These are phyloP conservation scores for Nyctereutes procyonoides DNA, from an alignment of 2,113 vertebrate genomes.

Conservation along the genomic window DNA sequence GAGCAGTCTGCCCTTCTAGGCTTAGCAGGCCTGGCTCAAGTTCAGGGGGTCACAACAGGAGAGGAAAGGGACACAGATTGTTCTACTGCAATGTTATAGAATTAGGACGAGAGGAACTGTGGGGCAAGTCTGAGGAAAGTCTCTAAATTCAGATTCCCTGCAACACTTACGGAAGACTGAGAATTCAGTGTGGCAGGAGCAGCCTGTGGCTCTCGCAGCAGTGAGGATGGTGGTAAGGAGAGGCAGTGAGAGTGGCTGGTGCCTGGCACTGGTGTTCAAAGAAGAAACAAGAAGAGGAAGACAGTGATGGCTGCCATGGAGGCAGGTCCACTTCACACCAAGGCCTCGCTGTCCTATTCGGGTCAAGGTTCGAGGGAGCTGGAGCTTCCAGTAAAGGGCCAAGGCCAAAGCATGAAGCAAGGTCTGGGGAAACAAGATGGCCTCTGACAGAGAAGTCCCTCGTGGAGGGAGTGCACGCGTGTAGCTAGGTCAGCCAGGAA, in stretches of 20 bases:
- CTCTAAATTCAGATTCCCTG: background rate
- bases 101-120: background rate
- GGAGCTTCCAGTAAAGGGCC: background rate
- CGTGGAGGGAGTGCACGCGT: rapidly evolving
- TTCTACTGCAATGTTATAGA: background rate
- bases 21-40: background rate
- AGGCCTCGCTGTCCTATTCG: background rate
- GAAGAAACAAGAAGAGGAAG: background rate
- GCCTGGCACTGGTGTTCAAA: background rate
- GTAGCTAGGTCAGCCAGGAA: background rate
- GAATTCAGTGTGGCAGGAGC: background rate
- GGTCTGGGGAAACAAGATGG: background rate
- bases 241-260: background rate
- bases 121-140: background rate
- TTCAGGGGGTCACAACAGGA: background rate
- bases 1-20: background rate
- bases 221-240: background rate
- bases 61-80: background rate
- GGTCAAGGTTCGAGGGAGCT: background rate
- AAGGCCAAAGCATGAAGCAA: background rate
- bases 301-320: background rate
- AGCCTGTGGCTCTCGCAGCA: background rate
- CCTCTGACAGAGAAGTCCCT: background rate
- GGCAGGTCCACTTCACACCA: background rate
- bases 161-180: background rate